Evolutionary conservation across 2,113 vertebrate species (phyloP).

Genomic region (Phalacrocorax aristotelis): DNA sequence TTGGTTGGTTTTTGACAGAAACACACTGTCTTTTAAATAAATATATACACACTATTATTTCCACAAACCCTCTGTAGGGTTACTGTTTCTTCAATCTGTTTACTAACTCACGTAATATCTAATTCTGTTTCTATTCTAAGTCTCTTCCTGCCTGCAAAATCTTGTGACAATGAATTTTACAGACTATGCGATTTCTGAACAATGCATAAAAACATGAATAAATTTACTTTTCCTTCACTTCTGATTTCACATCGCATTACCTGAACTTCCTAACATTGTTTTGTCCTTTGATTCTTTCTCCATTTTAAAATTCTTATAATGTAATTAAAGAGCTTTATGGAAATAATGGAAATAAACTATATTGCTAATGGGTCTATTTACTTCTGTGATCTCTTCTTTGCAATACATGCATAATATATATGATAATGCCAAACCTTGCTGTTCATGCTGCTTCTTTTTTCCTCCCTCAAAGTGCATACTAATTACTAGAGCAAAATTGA

Average conservation of each 20-base stretch:
- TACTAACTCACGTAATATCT: neutral
- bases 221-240: neutral
- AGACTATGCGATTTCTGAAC: neutral
- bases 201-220: neutral
- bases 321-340: neutral
- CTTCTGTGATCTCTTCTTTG: neutral
- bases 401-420: neutral
- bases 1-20: neutral
- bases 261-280: neutral
- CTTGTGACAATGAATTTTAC: neutral
- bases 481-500: conserved; percentile 33
- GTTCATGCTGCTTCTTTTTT: neutral
- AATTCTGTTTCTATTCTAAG: neutral
- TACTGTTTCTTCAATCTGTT: neutral
- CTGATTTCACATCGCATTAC: neutral
- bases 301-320: neutral
- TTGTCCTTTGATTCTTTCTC: neutral
- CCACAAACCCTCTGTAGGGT: neutral
- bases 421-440: neutral
- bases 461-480: neutral
- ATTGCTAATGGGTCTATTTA: neutral
- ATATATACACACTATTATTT: neutral
- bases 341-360: neutral
- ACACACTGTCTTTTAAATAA: neutral
- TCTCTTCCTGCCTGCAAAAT: neutral